These are phyloP conservation scores for Prunella strophiata DNA, from an alignment of 2,797 vertebrate species.

Conservation along the genomic window DNA sequence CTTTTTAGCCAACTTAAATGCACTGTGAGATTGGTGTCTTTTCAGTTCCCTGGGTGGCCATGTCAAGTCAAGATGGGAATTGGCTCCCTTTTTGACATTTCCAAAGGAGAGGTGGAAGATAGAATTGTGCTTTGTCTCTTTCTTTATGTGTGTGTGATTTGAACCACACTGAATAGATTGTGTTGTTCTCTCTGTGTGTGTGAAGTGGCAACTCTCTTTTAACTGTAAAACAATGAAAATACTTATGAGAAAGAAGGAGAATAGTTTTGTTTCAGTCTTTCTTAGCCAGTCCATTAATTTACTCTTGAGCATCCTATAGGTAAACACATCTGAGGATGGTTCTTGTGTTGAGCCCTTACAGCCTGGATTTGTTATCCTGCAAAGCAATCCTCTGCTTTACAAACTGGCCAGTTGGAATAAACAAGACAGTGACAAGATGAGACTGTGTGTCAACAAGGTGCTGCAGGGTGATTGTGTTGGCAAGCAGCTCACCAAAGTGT, in stretches of 20 bases:
- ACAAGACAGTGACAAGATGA: neutral
- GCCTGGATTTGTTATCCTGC: neutral
- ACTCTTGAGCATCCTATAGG: neutral
- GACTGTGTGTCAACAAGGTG: neutral
- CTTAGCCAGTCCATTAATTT: neutral
- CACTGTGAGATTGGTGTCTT: neutral
- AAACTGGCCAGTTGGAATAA: neutral
- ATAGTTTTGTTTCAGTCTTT: neutral
- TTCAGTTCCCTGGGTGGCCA: neutral
- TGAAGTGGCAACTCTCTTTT: neutral
- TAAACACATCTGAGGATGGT: neutral
- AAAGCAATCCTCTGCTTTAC: neutral
- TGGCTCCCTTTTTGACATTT: neutral
- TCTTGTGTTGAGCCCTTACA: neutral
- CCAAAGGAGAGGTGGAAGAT: neutral
- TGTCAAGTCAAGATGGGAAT: neutral
- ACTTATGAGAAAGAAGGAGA: neutral
- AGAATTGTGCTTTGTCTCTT: neutral
- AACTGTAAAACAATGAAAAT: neutral
- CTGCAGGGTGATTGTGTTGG: neutral
- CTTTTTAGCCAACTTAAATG: neutral
- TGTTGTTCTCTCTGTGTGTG: neutral
- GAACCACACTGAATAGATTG: neutral
- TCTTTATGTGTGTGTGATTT: neutral
- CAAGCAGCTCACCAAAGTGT: neutral